Base-by-base conservation (phyloP, 2,797 vertebrate species). In the Etheostoma perlongum region DNA sequence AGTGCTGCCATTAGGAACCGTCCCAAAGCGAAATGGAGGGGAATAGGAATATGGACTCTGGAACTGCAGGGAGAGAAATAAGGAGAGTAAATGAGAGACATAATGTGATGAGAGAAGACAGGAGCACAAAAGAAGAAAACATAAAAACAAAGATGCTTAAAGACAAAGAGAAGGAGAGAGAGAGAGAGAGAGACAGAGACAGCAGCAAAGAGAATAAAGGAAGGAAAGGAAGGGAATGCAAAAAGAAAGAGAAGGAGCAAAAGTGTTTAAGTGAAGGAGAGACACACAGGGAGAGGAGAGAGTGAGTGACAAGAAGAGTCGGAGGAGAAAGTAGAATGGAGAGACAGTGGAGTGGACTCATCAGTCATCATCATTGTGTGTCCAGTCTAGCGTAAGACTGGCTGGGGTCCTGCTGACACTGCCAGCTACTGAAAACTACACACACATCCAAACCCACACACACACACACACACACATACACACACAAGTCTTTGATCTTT, bases 11-110 rank as follows among this genome's bases (percentile, higher is more conserved):
- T 99, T 99, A 4, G 98, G 98, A 77, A 99, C 98, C 0, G 98
- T 99, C 72, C 98, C 98, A n/a, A 99, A 99, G 36, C 98, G 98
- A 87, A 99, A 99, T 0, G 98, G 97, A 40, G 98, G 98, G 16
- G 98, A 99, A 80, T 99, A 98, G 63, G 98, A 98, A 76, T 99
- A 94, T 0, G 98, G 98, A 72, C 96, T 97, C 94, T 99, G 98
- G 90, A 94, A 99, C 98, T 99, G 85, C 18, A 86, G 44, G 53
- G 58, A 46, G 19, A 72, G 23, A 60, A 65, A 72, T 19, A 72
- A 33, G 6, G 40, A 53, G 16, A 60, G 49, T n/a, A 44, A 49
- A 60, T 73, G 19, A 79, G 49, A 70, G 40, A 75, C 30, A 40
- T 21, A 53, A 36, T 61, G 67, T 71, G 65, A 69, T 36, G 52